Percentiles rank a stretch among this genome's conserved stretches.
phyloP scores from a whole-genome alignment of 2,113 vertebrate genomes.

The Salvelinus sp. region DNA sequence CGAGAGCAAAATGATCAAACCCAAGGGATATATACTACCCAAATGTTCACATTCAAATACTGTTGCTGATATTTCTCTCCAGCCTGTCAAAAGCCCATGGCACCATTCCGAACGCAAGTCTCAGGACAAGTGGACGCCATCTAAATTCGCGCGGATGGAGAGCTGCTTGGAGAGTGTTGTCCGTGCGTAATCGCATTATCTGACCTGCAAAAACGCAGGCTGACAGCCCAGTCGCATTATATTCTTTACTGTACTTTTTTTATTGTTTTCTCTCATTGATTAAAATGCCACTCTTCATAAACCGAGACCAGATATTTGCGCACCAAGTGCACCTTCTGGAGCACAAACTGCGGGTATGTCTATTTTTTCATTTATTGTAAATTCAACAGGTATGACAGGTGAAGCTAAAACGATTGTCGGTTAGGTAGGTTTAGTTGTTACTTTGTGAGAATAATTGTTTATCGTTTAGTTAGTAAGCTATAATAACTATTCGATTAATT shows the following conservation, averaged over 20 bases:
- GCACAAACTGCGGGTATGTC: conserved; percentile 71
- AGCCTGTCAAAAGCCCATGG: neutral
- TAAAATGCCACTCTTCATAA: conserved; percentile 71
- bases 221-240: conserved; percentile 11
- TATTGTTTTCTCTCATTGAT: neutral
- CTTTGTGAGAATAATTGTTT: neutral
- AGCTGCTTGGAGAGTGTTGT: conserved; percentile 17
- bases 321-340: conserved; percentile 73
- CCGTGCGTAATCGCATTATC: conserved; percentile 60
- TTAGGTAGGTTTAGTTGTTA: neutral
- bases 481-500: neutral
- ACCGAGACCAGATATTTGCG: conserved; percentile 71
- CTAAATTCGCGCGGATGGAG: neutral
- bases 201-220: conserved; percentile 24
- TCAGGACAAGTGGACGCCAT: neutral
- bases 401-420: neutral
- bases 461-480: neutral
- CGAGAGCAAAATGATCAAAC: neutral
- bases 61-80: neutral
- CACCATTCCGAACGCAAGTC: conserved; percentile 7
- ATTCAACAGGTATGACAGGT: neutral
- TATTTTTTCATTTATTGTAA: neutral
- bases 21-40: neutral
- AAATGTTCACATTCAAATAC: neutral
- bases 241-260: neutral